Conservation (phyloP, 1,140 invertebrate genomes). For the Lamellibrachia luymesi region DNA sequence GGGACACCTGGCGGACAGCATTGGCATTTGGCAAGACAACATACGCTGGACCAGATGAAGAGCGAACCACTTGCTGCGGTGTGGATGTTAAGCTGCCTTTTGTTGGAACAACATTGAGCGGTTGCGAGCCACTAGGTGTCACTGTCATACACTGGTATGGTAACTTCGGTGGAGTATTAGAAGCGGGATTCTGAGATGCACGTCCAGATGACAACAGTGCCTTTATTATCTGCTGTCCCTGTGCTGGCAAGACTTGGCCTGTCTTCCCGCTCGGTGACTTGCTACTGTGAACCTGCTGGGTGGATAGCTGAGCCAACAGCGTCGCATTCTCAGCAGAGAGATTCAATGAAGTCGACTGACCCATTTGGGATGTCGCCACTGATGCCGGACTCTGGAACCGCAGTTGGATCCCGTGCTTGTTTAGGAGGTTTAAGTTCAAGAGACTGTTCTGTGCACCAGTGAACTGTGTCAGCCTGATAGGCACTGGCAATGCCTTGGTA, state of each 20-base stretch:
- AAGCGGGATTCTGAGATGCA: too few relatives aligned
- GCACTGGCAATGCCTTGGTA: conserved; percentile 15
- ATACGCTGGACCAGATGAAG: not conserved
- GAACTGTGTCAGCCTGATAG: not conserved
- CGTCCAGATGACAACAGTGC: not conserved
- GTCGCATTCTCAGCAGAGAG: not conserved
- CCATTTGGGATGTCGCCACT: too few relatives aligned
- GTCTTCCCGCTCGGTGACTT: not conserved
- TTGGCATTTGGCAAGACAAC: not conserved
- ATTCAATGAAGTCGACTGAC: not conserved
- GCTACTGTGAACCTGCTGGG: not conserved
- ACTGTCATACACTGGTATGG: not conserved
- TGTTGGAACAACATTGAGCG: not conserved
- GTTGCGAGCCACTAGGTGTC: not conserved
- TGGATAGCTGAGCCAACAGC: not conserved
- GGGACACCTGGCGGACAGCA: not conserved
- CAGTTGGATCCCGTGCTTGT: conserved; percentile 10
- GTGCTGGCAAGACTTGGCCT: not conserved
- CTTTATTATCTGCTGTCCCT: not conserved
- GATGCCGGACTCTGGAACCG: not conserved
- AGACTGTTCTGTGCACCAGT: not conserved
- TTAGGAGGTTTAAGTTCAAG: conserved; percentile 14
- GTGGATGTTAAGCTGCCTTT: not conserved
- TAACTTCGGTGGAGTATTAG: not conserved
- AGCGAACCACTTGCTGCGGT: not conserved